Base-by-base conservation (phyloP, 2,888 invertebrate genomes). In the Cerastis rubricosa region DNA sequence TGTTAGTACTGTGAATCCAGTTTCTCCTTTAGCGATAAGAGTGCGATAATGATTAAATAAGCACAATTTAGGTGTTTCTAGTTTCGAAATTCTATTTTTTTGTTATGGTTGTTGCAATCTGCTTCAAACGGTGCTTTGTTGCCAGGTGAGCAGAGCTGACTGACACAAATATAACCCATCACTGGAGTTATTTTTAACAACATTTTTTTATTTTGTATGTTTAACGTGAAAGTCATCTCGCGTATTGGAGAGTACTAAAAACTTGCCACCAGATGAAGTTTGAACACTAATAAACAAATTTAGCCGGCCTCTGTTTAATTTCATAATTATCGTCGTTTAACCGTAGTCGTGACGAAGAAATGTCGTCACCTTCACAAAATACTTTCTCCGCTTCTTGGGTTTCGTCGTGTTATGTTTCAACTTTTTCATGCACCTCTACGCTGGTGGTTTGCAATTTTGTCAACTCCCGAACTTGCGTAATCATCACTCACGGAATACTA, bases 381-480 rank as follows among this genome's bases (percentile, higher is more conserved):
- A 93, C 94, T 96, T 95, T 95, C 95, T 93, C 94, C 90, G 79
- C 82, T 86, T 89, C 91, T 92, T 90, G 80, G 88, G 87, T 92
- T 91, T 90, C 92, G 86, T 87, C 86, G 87, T 89, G 89, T 91
- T 90, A 90, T 89, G 88, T 92, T 92, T 92, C 90, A 91, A 93
- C 91, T 92, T 92, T 93, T 94, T 94, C 92, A 92, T 91, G 90
- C 91, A 88, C 76, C 87, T 86, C 88, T 71, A 66, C 71, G 75
- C 65, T 71, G 72, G 82, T 89, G 90, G 90, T 91, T 89, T 92
- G 91, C 91, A 93, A 92, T 93, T 94, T 93, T 94, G 94, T 94
- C 93, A 93, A 93, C 94, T 89, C 85, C 89, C 85, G 89, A 92
- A 90, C 89, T 96, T 96, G 91, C 93, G 92, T 92, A 95, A 95